These are phyloP conservation scores for Ptiloglossa arizonensis DNA, from an alignment of 1,140 invertebrate species.

Conservation along the genomic window DNA sequence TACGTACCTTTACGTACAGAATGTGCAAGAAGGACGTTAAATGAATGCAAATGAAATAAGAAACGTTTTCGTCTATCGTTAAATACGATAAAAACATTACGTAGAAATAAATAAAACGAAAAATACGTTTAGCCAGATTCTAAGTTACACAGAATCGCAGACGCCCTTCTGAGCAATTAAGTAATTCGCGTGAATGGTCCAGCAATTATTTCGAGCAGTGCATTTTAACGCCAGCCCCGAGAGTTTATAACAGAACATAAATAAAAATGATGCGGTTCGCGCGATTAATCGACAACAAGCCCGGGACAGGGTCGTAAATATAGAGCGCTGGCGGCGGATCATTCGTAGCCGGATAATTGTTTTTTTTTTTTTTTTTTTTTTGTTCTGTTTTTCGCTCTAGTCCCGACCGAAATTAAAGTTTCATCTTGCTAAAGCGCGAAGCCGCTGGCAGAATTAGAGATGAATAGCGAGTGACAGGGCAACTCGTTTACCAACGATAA, in stretches of 20 bases:
- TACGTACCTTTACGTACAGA: too few relatives aligned
- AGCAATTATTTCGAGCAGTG: not conserved
- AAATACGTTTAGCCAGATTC: too few relatives aligned
- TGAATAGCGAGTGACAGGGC: conserved; percentile 63
- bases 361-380: conserved; percentile 46
- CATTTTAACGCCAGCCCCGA: not conserved
- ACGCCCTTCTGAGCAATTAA: too few relatives aligned
- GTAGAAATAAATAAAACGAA: too few relatives aligned
- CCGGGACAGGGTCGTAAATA: conserved; percentile 27
- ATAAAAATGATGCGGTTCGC: conserved; percentile 45
- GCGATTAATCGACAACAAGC: conserved; percentile 37
- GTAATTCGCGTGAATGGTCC: not conserved
- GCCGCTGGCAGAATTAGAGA: conserved; percentile 57
- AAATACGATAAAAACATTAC: too few relatives aligned
- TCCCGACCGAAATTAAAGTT: conserved; percentile 58
- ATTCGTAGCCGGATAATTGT: conserved; percentile 37
- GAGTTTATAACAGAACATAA: conserved; percentile 9
- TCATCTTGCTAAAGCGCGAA: conserved; percentile 60
- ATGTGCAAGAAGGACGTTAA: too few relatives aligned
- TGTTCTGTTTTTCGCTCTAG: conserved; percentile 40
- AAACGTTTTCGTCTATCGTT: too few relatives aligned
- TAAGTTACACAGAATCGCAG: too few relatives aligned
- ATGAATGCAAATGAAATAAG: too few relatives aligned
- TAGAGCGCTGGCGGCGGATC: conserved; percentile 4
- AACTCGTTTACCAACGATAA: conserved; percentile 65